A percentile compares a stretch with the other conserved stretches of the same genome.
phyloP scores from a whole-genome alignment of 2,797 vertebrate species.

The Lagorchestes hirsutus region DNA sequence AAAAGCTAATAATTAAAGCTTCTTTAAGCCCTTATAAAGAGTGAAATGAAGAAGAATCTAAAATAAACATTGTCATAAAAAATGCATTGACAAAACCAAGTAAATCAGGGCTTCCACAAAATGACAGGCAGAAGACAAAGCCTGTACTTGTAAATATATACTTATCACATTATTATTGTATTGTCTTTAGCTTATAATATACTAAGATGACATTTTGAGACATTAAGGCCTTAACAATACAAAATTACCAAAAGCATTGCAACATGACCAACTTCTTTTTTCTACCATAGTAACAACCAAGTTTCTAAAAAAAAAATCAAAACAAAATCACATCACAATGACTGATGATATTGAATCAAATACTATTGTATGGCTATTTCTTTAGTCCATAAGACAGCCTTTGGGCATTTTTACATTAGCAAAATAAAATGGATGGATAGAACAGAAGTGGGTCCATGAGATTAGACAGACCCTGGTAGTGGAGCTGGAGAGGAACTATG shows the following conservation, averaged over 20 bases:
- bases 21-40: conserved; percentile 77
- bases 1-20: conserved; percentile 89
- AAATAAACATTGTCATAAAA: conserved; percentile 84
- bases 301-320: conserved; percentile 44
- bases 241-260: background rate
- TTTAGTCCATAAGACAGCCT: conserved; percentile 43
- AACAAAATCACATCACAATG: conserved; percentile 5
- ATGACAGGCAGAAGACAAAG: conserved; percentile 80
- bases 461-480: background rate
- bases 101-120: conserved; percentile 78
- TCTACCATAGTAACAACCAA: conserved; percentile 41
- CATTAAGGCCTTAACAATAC: background rate
- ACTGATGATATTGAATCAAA: conserved; percentile 33
- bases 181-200: background rate
- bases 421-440: conserved; percentile 15
- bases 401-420: background rate
- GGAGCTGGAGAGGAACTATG: background rate
- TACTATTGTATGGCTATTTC: conserved; percentile 36
- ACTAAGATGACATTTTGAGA: background rate
- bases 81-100: conserved; percentile 77
- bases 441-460: background rate
- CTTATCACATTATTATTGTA: conserved; percentile 51
- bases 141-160: conserved; percentile 64
- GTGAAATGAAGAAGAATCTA: conserved; percentile 80
- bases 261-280: background rate